Evolutionary conservation across 2,888 invertebrate species (phyloP), one percentile per base, ranked within the genome.

Genomic region (Kryphioiulus occultus): DNA sequence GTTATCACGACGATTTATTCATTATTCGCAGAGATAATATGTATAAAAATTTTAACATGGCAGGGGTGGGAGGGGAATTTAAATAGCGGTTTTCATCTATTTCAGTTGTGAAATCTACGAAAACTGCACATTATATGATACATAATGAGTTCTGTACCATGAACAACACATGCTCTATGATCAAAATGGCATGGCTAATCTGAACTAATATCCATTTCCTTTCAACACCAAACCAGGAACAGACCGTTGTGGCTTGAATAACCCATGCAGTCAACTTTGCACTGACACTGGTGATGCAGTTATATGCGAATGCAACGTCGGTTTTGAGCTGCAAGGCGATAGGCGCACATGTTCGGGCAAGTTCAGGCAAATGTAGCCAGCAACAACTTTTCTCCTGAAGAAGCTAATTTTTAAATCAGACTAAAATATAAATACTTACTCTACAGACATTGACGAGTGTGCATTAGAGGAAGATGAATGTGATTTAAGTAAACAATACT

Each of bases 201-300:
- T n/a, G n/a, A n/a, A n/a, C n/a, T n/a, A n/a, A n/a, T n/a, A n/a
- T n/a, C n/a, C n/a, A n/a, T n/a, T n/a, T n/a, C n/a, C n/a, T n/a
- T n/a, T n/a, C n/a, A n/a, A n/a, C n/a, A n/a, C n/a, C n/a, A n/a
- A 47, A 47, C 39, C 30, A 86, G 82, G 22, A 42, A 88, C 22
- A 82, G 87, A 26, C 44, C 92, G 95, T 89, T 95, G 95, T 90
- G 93, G 93, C 89, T 92, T 92, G 0, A 93, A 93, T 12, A 96
- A 95, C 91, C 95, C 95, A 0, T 96, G 96, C 90, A 94, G 95
- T 88, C 96, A 96, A 89, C 93, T 94, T 82, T 96, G 96, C 91
- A 93, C 93, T 3, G 95, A 96, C 90, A 95, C 95, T 19, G 95
- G 95, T 0, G 92, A 94, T 0, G 93, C 94, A 0, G 93, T 96